These are phyloP conservation scores for Nipponia nippon DNA, from an alignment of 2,113 vertebrate genomes.

Conservation along the genomic window DNA sequence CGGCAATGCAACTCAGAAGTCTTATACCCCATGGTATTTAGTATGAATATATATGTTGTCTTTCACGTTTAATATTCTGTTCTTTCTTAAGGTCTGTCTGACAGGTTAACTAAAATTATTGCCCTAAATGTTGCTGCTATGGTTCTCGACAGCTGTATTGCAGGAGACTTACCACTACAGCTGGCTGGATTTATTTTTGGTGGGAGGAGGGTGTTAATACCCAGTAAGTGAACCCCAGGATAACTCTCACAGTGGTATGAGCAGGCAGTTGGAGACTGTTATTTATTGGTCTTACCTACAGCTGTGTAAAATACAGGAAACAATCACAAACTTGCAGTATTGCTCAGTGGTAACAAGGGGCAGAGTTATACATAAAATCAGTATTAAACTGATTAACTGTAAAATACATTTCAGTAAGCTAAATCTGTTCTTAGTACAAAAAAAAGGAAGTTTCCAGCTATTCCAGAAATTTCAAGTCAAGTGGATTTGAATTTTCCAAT, in stretches of 20 bases:
- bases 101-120: background rate
- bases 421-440: slow-evolving; percentile 34
- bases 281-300: slow-evolving; percentile 50
- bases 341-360: slow-evolving; percentile 49
- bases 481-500: slow-evolving; percentile 49
- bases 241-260: background rate
- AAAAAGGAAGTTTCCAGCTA: slow-evolving; percentile 5
- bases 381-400: slow-evolving; percentile 66
- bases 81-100: background rate
- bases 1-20: background rate
- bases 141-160: background rate
- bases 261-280: slow-evolving; percentile 5
- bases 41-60: background rate
- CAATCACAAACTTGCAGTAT: slow-evolving; percentile 19
- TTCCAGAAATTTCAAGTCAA: slow-evolving; percentile 48
- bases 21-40: background rate
- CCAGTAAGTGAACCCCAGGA: background rate
- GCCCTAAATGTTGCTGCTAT: background rate
- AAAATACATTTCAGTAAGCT: slow-evolving; percentile 38
- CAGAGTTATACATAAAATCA: slow-evolving; percentile 39
- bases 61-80: background rate
- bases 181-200: background rate
- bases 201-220: background rate
- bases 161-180: background rate
- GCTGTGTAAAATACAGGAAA: slow-evolving; percentile 47